Percentiles rank a stretch among this genome's conserved stretches.
Conservation (phyloP, 2,797 vertebrate species). For the Poeciliopsis infans region DNA sequence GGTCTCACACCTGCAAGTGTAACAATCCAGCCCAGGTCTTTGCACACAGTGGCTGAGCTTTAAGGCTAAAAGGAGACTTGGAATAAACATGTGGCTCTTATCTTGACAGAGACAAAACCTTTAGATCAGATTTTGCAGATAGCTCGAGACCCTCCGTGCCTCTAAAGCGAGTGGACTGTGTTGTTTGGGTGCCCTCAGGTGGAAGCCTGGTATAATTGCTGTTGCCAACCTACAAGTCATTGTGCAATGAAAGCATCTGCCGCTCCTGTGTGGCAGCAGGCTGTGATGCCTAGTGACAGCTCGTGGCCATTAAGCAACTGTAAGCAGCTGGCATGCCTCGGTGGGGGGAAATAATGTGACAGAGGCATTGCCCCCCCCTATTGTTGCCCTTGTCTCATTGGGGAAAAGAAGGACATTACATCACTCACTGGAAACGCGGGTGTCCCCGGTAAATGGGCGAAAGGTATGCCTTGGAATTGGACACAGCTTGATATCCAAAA, state of each 20-base stretch:
- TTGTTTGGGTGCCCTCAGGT: constrained; percentile 80
- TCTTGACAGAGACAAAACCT: constrained; percentile 40
- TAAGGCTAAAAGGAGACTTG: constrained; percentile 41
- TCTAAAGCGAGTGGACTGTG: constrained; percentile 47
- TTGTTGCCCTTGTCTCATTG: constrained; percentile 79
- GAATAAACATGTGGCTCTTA: constrained; percentile 26
- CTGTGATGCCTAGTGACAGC: constrained; percentile 83
- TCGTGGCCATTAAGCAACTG: constrained; percentile 84
- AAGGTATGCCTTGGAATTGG: constrained; percentile 54
- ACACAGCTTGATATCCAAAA: constrained; percentile 56
- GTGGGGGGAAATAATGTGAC: constrained; percentile 81
- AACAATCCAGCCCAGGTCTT: constrained; percentile 43
- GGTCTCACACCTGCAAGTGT: constrained; percentile 46
- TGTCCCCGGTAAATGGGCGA: constrained; percentile 50
- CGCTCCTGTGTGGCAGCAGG: constrained; percentile 74
- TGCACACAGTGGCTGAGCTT: constrained; percentile 45
- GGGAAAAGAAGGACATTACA: constrained; percentile 75
- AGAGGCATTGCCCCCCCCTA: constrained; percentile 69
- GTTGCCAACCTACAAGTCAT: constrained; percentile 77
- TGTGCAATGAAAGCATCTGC: constrained; percentile 83
- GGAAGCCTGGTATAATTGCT: constrained; percentile 73
- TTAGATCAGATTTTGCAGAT: constrained; percentile 41
- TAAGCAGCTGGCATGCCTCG: constrained; percentile 82
- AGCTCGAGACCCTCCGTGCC: constrained; percentile 27
- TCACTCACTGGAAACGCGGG: constrained; percentile 65